These are phyloP conservation scores for Sinohyriopsis cumingii DNA, from an alignment of 2,888 invertebrate species.

Conservation along the genomic window DNA sequence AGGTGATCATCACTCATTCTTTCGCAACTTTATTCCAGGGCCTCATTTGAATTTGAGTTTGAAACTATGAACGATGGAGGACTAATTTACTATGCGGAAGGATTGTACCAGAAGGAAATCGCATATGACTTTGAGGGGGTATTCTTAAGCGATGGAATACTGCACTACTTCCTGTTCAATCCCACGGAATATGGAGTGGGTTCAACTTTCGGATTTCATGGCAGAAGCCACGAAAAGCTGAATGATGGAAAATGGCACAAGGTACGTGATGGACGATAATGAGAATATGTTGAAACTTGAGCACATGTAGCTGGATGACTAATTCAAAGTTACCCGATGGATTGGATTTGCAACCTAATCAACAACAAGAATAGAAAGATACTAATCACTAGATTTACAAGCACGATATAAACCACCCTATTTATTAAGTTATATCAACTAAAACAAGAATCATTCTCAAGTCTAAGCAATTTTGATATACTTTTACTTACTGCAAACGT, in stretches of 20 bases:
- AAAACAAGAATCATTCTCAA: too few species aligned
- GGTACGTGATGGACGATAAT: constrained; percentile 13
- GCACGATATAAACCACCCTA: too few species aligned
- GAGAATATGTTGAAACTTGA: background rate
- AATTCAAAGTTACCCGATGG: background rate
- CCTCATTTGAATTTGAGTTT: constrained; percentile 38
- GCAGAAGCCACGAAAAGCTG: constrained; percentile 20
- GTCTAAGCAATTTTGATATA: too few species aligned
- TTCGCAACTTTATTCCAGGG: constrained; percentile 22
- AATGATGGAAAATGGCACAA: constrained; percentile 35
- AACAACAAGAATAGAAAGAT: too few species aligned
- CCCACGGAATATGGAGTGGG: constrained; percentile 42
- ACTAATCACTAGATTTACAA: too few species aligned
- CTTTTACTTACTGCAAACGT: too few species aligned
- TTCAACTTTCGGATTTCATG: constrained; percentile 40
- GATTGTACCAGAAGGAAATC: constrained; percentile 26
- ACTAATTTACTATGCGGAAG: constrained; percentile 44
- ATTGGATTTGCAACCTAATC: too few species aligned
- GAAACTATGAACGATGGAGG: constrained; percentile 31
- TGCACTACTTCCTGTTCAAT: constrained; percentile 52
- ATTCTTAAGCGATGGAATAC: constrained; percentile 40
- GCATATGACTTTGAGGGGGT: constrained; percentile 46
- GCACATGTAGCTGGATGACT: background rate
- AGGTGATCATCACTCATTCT: too few species aligned
- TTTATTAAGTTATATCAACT: too few species aligned